Conservation (phyloP, 1,140 invertebrate species). For the Lutraria rhynchaena region DNA sequence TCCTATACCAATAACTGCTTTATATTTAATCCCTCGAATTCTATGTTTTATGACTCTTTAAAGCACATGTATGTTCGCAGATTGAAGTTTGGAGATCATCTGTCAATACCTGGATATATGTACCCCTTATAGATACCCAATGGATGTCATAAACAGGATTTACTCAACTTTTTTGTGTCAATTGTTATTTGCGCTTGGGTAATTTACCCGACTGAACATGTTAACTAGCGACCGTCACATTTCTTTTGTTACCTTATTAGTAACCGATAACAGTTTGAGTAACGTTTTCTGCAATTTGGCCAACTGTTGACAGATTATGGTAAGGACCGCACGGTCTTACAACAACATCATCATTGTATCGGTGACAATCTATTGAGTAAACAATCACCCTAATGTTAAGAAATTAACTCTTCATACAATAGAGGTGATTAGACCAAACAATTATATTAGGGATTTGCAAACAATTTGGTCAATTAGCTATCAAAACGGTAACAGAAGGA, state of each 20-base stretch:
- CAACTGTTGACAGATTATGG: conserved; percentile 44
- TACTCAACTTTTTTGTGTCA: conserved; percentile 30
- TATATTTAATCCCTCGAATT: background rate
- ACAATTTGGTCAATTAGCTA: conserved; percentile 48
- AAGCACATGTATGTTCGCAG: background rate
- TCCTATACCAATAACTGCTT: background rate
- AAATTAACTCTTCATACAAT: conserved; percentile 40
- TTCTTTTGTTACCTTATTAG: conserved; percentile 23
- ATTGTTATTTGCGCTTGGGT: conserved; percentile 49
- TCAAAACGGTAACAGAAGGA: conserved; percentile 44
- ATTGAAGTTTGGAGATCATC: background rate
- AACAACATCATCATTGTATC: conserved; percentile 10
- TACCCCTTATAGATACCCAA: conserved; percentile 2
- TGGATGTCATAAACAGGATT: conserved; percentile 53
- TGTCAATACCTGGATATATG: background rate
- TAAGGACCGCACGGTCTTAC: background rate
- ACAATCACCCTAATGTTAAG: conserved; percentile 34
- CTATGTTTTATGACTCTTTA: background rate
- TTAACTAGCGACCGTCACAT: conserved; percentile 4
- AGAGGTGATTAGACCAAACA: conserved; percentile 52
- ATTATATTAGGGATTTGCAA: conserved; percentile 24
- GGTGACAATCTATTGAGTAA: conserved; percentile 36
- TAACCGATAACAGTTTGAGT: conserved; percentile 31
- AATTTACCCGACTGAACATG: conserved; percentile 54
- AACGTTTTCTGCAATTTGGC: conserved; percentile 27